Conservation (phyloP, 2,797 vertebrate species). For the Pygocentrus nattereri region DNA sequence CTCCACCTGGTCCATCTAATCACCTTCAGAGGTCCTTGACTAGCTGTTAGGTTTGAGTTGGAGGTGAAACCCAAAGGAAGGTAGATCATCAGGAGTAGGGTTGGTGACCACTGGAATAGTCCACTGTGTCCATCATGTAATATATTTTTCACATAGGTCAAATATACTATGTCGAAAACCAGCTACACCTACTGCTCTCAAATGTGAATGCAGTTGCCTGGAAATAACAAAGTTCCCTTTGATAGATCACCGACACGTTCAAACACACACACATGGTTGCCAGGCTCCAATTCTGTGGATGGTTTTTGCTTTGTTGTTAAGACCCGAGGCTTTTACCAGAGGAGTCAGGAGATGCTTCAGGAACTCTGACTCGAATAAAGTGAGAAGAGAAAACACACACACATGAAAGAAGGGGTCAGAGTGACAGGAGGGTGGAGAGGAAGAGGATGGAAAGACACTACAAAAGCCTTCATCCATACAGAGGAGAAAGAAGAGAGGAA, state of each 20-base stretch:
- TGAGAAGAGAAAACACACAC: background rate
- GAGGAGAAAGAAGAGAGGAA: background rate
- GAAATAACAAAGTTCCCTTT: background rate
- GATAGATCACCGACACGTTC: background rate
- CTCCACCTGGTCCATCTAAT: too few species aligned
- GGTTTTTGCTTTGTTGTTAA: background rate
- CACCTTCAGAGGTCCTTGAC: too few species aligned
- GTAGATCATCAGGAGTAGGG: too few species aligned
- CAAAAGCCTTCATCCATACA: slow-evolving; percentile 1
- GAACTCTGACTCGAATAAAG: background rate
- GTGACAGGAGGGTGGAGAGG: background rate
- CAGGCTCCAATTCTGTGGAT: background rate
- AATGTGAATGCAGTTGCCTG: background rate
- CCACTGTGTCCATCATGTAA: too few species aligned
- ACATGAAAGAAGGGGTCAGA: background rate
- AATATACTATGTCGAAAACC: background rate
- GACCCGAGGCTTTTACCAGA: background rate
- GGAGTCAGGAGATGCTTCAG: background rate
- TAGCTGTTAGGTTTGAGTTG: too few species aligned
- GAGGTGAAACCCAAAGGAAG: too few species aligned
- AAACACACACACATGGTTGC: background rate
- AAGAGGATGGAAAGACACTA: background rate
- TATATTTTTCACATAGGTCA: background rate
- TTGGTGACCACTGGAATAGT: too few species aligned
- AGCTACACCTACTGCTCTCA: background rate